Evolutionary conservation across 2,888 invertebrate genomes (phyloP).

Genomic region (Rhamnusium bicolor): DNA sequence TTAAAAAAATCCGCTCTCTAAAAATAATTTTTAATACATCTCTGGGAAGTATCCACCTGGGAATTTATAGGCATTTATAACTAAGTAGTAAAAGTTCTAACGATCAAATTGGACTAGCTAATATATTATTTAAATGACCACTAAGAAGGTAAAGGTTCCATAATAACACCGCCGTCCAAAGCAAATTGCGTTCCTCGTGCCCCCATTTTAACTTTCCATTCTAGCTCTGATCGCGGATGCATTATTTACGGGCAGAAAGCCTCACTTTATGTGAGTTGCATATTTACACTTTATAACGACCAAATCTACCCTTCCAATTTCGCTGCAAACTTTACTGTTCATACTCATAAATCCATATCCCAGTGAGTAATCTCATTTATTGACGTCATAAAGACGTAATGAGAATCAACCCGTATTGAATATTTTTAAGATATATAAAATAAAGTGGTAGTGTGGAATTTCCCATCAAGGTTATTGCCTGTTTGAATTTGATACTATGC

Average conservation of each 20-base stretch:
- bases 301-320: conserved; percentile 35
- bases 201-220: conserved; percentile 49
- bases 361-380: conserved; percentile 34
- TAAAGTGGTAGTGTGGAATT: conserved; percentile 1
- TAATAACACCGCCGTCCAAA: conserved; percentile 37
- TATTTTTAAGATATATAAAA: conserved; percentile 21
- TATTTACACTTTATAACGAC: conserved; percentile 44
- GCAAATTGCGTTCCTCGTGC: conserved; percentile 44
- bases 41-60: conserved; percentile 29
- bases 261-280: conserved; percentile 46
- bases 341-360: conserved; percentile 42
- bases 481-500: conserved; percentile 13
- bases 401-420: conserved; percentile 13
- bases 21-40: neutral
- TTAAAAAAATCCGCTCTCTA: too few relatives aligned
- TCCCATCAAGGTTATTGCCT: conserved; percentile 8
- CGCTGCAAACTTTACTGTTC: conserved; percentile 23
- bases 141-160: conserved; percentile 39
- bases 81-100: conserved; percentile 8
- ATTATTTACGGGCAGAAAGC: conserved; percentile 51
- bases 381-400: conserved; percentile 29
- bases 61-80: conserved; percentile 45
- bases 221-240: conserved; percentile 51
- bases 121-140: conserved; percentile 49
- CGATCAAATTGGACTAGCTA: conserved; percentile 26